Conservation (phyloP, 2,797 vertebrate genomes). For the Steatocranus sp. region DNA sequence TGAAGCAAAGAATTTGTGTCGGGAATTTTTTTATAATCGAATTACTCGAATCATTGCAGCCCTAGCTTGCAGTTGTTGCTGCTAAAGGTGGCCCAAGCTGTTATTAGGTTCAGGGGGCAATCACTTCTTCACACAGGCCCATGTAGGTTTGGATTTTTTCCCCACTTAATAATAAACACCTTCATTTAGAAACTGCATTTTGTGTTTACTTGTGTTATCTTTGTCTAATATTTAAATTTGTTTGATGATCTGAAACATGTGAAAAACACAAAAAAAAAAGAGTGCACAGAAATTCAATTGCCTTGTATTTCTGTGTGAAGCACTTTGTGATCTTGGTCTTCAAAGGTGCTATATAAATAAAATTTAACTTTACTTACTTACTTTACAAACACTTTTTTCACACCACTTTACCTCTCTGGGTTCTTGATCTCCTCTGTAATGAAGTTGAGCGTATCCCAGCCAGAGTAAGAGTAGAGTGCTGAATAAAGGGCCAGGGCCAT, state of each 20-base stretch:
- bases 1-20: background rate
- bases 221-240: background rate
- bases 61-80: background rate
- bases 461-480: conserved; percentile 82
- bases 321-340: background rate
- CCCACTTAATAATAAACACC: background rate
- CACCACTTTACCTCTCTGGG: conserved; percentile 71
- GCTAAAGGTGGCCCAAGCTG: background rate
- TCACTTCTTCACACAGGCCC: background rate
- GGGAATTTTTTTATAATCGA: background rate
- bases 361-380: background rate
- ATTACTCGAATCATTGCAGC: background rate
- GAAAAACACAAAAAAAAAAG: background rate
- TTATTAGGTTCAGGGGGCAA: background rate
- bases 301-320: background rate
- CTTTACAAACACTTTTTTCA: background rate
- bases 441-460: conserved; percentile 85
- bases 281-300: background rate
- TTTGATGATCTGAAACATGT: background rate
- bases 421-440: conserved; percentile 85
- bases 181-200: background rate
- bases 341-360: background rate
- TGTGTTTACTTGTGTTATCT: background rate
- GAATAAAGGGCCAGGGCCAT: conserved; percentile 81
- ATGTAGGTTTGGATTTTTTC: background rate